phyloP scores from a whole-genome alignment of 2,113 vertebrate species.

The Haemorhous mexicanus region DNA sequence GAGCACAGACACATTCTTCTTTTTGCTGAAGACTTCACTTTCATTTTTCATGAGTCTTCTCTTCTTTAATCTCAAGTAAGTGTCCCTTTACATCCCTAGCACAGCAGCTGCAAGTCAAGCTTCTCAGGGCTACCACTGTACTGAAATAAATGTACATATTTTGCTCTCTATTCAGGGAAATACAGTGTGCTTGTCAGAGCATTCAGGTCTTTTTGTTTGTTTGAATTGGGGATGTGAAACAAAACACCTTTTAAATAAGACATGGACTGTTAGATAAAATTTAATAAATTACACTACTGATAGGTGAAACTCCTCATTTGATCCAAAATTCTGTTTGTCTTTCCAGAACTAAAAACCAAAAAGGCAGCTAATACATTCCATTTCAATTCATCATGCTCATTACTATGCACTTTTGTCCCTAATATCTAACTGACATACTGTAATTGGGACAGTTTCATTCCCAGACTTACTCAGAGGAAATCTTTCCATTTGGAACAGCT shows the following conservation, averaged over 20 bases:
- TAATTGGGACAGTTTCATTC: not conserved
- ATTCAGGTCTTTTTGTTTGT: not conserved
- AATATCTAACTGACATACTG: not conserved
- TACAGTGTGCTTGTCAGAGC: not conserved
- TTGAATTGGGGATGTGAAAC: not conserved
- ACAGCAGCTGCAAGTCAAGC: not conserved
- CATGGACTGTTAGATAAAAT: not conserved
- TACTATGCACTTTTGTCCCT: not conserved
- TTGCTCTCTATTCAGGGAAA: not conserved
- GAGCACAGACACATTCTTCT: not conserved
- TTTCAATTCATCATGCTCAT: not conserved
- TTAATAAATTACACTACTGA: not conserved
- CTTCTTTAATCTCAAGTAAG: not conserved
- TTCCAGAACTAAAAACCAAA: not conserved
- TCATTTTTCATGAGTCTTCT: not conserved
- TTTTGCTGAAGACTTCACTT: not conserved
- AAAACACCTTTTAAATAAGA: not conserved
- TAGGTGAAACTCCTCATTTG: not conserved
- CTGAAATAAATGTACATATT: not conserved
- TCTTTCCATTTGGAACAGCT: not conserved
- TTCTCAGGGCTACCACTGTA: not conserved
- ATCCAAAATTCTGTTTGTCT: not conserved
- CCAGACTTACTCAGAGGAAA: not conserved
- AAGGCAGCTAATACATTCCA: not conserved
- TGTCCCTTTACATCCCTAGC: not conserved